phyloP scores from a whole-genome alignment of 2,888 invertebrate genomes.

The Hydraecia micacea region DNA sequence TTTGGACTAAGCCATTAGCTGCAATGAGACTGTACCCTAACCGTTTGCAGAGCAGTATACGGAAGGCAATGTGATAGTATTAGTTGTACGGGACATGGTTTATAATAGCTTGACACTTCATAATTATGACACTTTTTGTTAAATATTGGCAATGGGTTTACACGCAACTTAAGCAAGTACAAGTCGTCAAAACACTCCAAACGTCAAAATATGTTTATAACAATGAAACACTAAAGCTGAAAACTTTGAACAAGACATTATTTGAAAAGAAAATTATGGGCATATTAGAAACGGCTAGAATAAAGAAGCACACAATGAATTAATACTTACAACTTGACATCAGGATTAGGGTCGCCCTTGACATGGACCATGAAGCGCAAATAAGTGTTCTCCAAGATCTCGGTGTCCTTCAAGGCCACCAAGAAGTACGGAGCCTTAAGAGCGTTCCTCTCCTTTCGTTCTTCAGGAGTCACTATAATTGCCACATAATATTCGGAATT shows the following conservation, averaged over 20 bases:
- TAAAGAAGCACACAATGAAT: neutral
- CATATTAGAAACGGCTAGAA: neutral
- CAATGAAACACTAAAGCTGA: neutral
- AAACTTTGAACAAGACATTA: neutral
- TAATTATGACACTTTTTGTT: neutral
- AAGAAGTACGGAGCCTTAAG: constrained; percentile 95
- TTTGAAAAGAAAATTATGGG: neutral
- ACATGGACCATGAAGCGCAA: constrained; percentile 97
- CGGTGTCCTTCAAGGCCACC: constrained; percentile 96
- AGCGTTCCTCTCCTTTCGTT: constrained; percentile 92
- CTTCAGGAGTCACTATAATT: constrained; percentile 92
- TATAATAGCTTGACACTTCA: neutral
- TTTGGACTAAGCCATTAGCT: neutral
- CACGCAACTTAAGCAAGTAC: neutral
- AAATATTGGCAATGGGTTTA: neutral
- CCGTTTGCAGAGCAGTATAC: neutral
- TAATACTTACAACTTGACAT: constrained; percentile 95
- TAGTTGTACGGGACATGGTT: neutral
- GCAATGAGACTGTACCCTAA: too few relatives aligned
- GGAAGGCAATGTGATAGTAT: neutral
- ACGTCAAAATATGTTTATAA: neutral
- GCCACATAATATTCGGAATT: constrained; percentile 14
- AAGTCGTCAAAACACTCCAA: neutral
- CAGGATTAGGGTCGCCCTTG: constrained; percentile 96
- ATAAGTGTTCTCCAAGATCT: constrained; percentile 96